Evolutionary conservation across 2,797 vertebrate species (phyloP).

Genomic region (Peromyscus melanophrys): DNA sequence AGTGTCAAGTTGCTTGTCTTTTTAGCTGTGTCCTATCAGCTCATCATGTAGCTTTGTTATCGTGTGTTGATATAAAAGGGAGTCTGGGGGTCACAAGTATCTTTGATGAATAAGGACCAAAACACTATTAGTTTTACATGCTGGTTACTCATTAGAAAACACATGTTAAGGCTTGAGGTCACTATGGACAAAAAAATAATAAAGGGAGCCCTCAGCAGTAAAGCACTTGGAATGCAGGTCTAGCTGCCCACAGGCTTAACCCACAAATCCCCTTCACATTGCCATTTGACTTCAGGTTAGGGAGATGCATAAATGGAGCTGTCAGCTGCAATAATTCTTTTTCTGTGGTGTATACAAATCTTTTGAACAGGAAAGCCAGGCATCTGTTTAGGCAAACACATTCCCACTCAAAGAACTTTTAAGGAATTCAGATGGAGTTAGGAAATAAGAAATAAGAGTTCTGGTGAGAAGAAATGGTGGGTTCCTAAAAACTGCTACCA

Average conservation of each 20-base stretch:
- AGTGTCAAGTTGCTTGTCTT: slow-evolving; percentile 50
- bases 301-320: neutral
- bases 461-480: neutral
- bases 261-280: neutral
- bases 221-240: neutral
- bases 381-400: neutral
- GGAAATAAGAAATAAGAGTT: neutral
- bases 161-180: neutral
- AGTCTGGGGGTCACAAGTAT: neutral
- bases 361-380: neutral
- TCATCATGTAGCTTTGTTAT: neutral
- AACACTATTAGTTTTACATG: slow-evolving; percentile 21
- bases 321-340: neutral
- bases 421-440: neutral
- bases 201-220: neutral
- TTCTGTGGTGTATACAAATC: neutral
- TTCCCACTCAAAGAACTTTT: slow-evolving; percentile 27
- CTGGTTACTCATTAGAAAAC: slow-evolving; percentile 51
- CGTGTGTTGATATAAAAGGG: neutral
- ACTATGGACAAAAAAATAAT: neutral
- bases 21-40: neutral
- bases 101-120: slow-evolving; percentile 43
- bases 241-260: neutral
- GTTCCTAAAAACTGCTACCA: neutral
- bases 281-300: neutral